phyloP scores from a whole-genome alignment of 2,113 vertebrate genomes.

The Scartelaos histophorus region DNA sequence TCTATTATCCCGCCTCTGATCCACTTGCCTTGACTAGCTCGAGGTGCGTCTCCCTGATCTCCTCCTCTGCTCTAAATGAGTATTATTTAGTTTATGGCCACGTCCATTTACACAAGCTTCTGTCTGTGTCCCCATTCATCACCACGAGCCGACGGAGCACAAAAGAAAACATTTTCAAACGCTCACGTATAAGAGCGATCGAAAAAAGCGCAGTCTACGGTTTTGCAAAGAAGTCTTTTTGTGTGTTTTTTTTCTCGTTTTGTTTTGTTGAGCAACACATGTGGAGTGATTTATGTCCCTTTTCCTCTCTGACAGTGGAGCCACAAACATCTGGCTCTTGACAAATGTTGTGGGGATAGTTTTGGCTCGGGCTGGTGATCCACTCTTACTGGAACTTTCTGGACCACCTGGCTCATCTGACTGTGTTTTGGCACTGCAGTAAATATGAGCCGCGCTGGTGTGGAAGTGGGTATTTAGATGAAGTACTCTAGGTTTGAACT shows the following conservation, averaged over 20 bases:
- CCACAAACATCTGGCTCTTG: constrained; percentile 3
- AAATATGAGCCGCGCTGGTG: not conserved
- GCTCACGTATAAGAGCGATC: not conserved
- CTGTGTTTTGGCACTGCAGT: not conserved
- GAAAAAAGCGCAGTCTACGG: not conserved
- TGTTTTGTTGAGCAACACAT: not conserved
- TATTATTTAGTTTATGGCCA: constrained; percentile 4
- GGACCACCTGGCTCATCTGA: constrained; percentile 1
- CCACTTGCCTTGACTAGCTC: not conserved
- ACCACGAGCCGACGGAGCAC: not conserved
- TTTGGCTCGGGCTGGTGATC: not conserved
- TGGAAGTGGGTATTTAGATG: too few relatives aligned
- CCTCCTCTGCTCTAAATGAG: not conserved
- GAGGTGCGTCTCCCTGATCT: constrained; percentile 4
- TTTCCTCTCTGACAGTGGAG: not conserved
- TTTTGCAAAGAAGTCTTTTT: not conserved
- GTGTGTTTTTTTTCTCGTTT: not conserved
- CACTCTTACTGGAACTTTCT: not conserved
- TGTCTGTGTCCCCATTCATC: not conserved
- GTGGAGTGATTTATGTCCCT: not conserved
- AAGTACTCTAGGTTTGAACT: too few relatives aligned
- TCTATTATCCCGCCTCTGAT: not conserved
- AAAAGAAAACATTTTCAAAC: not conserved
- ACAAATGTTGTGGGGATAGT: not conserved
- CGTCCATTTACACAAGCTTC: not conserved